Evolutionary conservation across 2,113 vertebrate genomes (phyloP), one percentile per base, ranked within the genome.

Genomic region (Heterochromis multidens): DNA sequence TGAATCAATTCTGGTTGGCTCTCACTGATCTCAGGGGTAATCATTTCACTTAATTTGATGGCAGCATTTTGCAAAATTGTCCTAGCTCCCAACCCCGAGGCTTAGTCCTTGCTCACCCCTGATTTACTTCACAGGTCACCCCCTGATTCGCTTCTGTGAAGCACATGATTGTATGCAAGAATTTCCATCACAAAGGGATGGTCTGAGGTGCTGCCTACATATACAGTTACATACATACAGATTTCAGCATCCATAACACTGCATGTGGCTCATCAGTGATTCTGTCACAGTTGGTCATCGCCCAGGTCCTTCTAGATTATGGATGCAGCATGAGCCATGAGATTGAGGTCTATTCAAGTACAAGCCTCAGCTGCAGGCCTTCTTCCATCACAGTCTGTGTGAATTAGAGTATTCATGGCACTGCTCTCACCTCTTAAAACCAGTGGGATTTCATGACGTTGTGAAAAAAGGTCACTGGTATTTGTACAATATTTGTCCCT

Each of bases 401-500:
- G 72, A 49, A 57, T 67, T 83, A 35, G 57, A 78, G 84, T 77
- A 90, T 93, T 89, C 59, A 85, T 56, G 21, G 11, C 25, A 37
- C 49, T 31, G 17, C 29, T 70, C 46, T 59, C 46, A 61, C 19
- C 65, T 80, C 5, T 3, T 52, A 59, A 35, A 19, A 76, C 49
- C 67, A 16, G 21, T 67, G 43, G 79, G 77, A 86, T 80, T 91
- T 87, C 35, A 76, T 60, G 63, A 81, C 25, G 27, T 14, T 80
- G 63, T 23, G n/a, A 31, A 65, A 77, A 84, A 86, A 88, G 87
- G 93, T 89, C 81, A 88, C 25, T 83, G 67, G 60, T 87, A 85
- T 88, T 81, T 90, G 72, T 57, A 81, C 17, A 62, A n/a, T 46
- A 58, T 72, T 21, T 79, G 40, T 79, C 33, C 46, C 49, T 29